Base-by-base conservation (phyloP, 2,113 vertebrate genomes). In the Amblyopsis rosae region DNA sequence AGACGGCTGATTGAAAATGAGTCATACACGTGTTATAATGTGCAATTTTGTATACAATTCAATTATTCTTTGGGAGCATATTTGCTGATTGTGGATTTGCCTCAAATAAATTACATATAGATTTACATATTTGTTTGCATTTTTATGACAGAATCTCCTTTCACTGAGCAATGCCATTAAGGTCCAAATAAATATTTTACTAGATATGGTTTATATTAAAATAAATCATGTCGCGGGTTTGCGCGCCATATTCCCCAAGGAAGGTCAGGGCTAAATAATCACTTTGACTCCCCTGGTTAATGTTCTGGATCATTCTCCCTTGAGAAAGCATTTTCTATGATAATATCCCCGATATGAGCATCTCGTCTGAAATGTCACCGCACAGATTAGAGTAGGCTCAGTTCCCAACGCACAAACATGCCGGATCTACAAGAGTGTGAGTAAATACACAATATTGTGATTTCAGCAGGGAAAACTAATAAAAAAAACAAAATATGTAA, bases 261-360 rank as follows among this genome's bases (percentile, higher is more conserved):
- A 90, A 78, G 88, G 72, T 69, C 76, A 79, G 76, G 80, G 73
- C 62, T 58, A 77, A 82, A 82, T 87, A 88, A 84, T 89, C 84
- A 88, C 82, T 80, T 69, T 82, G 87, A 88, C 79, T 87, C 58
- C 58, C 67, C 81, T 90, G 91, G 86, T 89, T 93, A 92, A 93
- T 93, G 91, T 93, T 88, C 72, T 92, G 90, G 73, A 91, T 90
- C 88, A 88, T 86, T 84, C 83, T 89, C 88, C 78, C 81, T 11
- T 26, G 82, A 83, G 89, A 86, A 82, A 82, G 73, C 85, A 83
- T 83, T 88, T 82, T 88, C 82, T 90, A 89, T 91, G 88, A 92
- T 91, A 92, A 92, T 90, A 89, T 77, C 77, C 76, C 77, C 56
- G 50, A n/a, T 73, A 80, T 78, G 79, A 86, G 79, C 79, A 86